Base-by-base conservation (phyloP, 1,140 invertebrate genomes). In the Sipha flava region DNA sequence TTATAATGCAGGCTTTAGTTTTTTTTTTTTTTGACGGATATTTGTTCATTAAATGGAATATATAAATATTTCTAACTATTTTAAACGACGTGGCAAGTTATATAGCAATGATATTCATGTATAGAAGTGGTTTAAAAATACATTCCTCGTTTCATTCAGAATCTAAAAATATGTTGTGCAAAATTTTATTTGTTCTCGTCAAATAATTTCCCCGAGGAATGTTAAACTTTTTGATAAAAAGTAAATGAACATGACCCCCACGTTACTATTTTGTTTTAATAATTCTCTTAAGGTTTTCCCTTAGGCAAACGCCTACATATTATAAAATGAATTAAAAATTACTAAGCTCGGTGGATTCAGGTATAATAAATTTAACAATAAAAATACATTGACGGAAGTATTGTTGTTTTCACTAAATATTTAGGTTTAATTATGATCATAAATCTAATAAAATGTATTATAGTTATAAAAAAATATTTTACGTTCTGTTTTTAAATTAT, bases 311-410 rank as follows among this genome's bases (percentile, higher is more conserved):
- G 18, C 26, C 45, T 72, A 31, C 45, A 49, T 2, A 12, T 31
- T 43, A 21, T 49, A 31, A 72, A 72, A 49, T 47, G 26, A 29
- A 49, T 72, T 49, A 29, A 10, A 72, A 49, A 29, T 34, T 31
- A n/a, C 7, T 49, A 49, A 72, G 37, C 26, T 72, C n/a, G 23
- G 68, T 29, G 5, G 3, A 31, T 31, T 72, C 26, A 72, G 12
- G 68, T 72, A 49, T 49, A 49, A 72, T 72, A 72, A 72, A 72
- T 72, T 49, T 29, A 49, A 49, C 23, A 72, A 49, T 31, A 72
- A 49, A 47, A 47, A 49, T 29, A n/a, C 14, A 49, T 5, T 14
- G 47, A 47, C 26, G 26, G 18, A 66, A 21, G 6, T 16, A 23
- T 66, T 66, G 29, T 64, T 10, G n/a, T 66, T 10, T 66, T 66